These are phyloP conservation scores for Diadumene lineata DNA, from an alignment of 92 coral and sea anemone species.

Conservation along the genomic window DNA sequence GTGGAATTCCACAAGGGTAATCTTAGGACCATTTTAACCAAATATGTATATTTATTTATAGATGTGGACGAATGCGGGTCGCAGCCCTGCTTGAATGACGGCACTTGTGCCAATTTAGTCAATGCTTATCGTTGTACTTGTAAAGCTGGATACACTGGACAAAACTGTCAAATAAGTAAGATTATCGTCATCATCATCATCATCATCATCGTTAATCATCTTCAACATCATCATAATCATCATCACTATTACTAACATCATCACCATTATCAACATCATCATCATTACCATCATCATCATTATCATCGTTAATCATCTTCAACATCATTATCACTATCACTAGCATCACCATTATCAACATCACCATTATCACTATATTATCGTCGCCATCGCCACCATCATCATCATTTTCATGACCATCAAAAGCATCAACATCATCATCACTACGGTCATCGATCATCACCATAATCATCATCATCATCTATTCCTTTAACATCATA, in stretches of 20 bases:
- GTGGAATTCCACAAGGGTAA: too few species aligned
- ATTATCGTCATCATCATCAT: background rate
- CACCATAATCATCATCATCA: background rate
- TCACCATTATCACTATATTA: background rate
- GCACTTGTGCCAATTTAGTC: background rate
- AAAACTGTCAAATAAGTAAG: slow-evolving; percentile 17
- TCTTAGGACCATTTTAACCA: background rate
- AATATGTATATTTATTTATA: background rate
- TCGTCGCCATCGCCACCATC: background rate
- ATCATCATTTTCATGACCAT: background rate
- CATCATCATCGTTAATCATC: background rate
- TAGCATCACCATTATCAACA: background rate
- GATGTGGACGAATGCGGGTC: slow-evolving; percentile 19
- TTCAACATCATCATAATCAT: background rate
- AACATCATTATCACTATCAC: background rate
- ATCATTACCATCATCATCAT: background rate
- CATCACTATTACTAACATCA: background rate
- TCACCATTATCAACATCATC: background rate
- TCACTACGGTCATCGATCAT: background rate
- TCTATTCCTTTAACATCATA: background rate
- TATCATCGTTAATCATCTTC: background rate
- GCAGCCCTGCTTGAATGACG: slow-evolving; percentile 12
- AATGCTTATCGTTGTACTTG: slow-evolving; percentile 6
- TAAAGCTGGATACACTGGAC: background rate
- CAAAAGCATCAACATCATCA: background rate